phyloP scores from a whole-genome alignment of 2,888 invertebrate genomes.

The Drosophila silvestris region DNA sequence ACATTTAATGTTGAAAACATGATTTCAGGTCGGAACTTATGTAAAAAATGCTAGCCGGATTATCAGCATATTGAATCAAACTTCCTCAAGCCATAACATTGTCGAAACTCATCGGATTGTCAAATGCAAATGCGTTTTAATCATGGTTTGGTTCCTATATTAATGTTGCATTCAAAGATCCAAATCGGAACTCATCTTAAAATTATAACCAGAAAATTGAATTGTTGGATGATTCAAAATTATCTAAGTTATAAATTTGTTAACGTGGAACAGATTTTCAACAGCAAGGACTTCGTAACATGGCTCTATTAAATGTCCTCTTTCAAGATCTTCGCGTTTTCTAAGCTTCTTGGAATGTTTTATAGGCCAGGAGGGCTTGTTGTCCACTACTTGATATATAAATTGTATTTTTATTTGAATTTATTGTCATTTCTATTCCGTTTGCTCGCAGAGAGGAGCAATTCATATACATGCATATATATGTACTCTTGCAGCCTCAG shows the following conservation, averaged over 20 bases:
- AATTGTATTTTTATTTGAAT: slow-evolving; percentile 59
- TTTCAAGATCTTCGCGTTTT: neutral
- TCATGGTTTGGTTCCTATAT: neutral
- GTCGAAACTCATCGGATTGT: neutral
- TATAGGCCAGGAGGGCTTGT: neutral
- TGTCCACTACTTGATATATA: slow-evolving; percentile 28
- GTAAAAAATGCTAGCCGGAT: neutral
- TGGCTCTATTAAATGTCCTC: neutral
- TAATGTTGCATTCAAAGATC: neutral
- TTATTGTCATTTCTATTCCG: slow-evolving; percentile 56
- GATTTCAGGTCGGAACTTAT: neutral
- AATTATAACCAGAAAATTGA: neutral
- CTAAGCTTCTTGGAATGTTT: neutral
- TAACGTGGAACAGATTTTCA: neutral
- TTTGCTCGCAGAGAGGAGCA: slow-evolving; percentile 45
- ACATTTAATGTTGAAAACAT: neutral
- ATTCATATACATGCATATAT: slow-evolving; percentile 34
- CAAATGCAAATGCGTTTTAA: neutral
- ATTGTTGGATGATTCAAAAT: neutral
- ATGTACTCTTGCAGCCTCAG: slow-evolving; percentile 1
- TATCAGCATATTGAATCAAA: neutral
- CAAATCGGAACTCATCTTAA: neutral
- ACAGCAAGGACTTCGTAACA: neutral
- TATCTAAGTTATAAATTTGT: neutral
- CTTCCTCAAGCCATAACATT: neutral